These are phyloP conservation scores for Sciurus niger DNA, from an alignment of 2,113 vertebrate genomes.

Conservation along the genomic window DNA sequence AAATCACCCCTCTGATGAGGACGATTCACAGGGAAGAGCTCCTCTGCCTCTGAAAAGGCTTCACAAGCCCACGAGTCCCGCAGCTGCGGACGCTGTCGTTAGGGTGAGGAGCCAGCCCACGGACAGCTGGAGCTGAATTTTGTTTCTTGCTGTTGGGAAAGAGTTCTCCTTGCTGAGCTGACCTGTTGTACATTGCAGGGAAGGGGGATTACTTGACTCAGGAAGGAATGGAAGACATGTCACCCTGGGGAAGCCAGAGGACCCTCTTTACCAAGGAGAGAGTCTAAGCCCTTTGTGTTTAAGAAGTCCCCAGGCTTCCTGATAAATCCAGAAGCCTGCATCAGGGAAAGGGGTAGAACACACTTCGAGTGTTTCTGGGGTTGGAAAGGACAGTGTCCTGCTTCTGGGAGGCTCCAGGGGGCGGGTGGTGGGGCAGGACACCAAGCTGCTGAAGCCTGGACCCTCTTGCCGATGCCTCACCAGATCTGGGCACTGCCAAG, in stretches of 20 bases:
- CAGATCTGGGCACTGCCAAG: neutral
- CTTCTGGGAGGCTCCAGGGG: neutral
- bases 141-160: neutral
- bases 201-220: neutral
- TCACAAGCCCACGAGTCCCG: neutral
- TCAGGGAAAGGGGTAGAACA: neutral
- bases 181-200: too few species aligned
- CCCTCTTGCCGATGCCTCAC: neutral
- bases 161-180: neutral
- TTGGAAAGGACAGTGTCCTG: neutral
- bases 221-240: neutral
- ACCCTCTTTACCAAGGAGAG: neutral
- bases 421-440: neutral
- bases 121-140: too few species aligned
- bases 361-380: neutral
- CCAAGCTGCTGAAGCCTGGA: too few species aligned
- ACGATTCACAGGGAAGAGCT: neutral
- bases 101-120: accelerated
- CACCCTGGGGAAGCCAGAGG: neutral
- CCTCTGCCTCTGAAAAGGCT: neutral
- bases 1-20: neutral
- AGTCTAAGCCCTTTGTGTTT: neutral
- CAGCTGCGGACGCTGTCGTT: neutral
- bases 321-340: neutral
- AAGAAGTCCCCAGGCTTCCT: neutral